phyloP scores from a whole-genome alignment of 2,888 invertebrate species.

The Leucoptera coffeella region DNA sequence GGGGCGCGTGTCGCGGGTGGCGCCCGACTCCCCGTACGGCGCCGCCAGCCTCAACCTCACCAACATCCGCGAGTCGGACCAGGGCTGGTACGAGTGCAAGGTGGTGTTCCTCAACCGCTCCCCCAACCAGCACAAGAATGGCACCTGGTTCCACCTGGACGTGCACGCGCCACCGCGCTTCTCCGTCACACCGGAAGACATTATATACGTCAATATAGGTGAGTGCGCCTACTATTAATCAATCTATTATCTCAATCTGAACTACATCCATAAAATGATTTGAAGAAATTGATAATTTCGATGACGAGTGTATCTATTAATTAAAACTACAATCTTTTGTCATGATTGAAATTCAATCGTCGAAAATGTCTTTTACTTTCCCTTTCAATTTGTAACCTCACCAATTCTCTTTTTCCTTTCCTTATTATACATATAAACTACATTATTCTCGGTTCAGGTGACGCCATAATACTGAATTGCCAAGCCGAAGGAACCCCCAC shows the following conservation, averaged over 20 bases:
- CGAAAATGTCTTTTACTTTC: too few species aligned
- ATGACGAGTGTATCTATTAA: too few species aligned
- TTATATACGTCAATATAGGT: slow-evolving; percentile 90
- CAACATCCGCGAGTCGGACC: slow-evolving; percentile 85
- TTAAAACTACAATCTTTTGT: too few species aligned
- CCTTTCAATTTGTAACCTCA: too few species aligned
- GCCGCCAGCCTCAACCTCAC: slow-evolving; percentile 93
- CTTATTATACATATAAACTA: too few species aligned
- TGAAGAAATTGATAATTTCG: too few species aligned
- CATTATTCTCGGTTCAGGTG: too few species aligned
- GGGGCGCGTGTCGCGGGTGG: slow-evolving; percentile 84
- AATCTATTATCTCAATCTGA: neutral
- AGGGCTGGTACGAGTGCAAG: slow-evolving; percentile 94
- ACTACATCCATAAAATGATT: too few species aligned
- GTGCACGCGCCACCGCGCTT: slow-evolving; percentile 95
- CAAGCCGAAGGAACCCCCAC: slow-evolving; percentile 94
- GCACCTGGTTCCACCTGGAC: slow-evolving; percentile 97
- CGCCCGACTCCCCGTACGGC: slow-evolving; percentile 82
- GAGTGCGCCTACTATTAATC: neutral
- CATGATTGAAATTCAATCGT: too few species aligned
- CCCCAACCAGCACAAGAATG: slow-evolving; percentile 87
- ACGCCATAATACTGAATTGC: slow-evolving; percentile 93
- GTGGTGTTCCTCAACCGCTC: slow-evolving; percentile 94
- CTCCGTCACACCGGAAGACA: slow-evolving; percentile 91
- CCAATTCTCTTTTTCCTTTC: too few species aligned